Base-by-base conservation (phyloP, 2,113 vertebrate genomes). In the Prionailurus bengalensis region DNA sequence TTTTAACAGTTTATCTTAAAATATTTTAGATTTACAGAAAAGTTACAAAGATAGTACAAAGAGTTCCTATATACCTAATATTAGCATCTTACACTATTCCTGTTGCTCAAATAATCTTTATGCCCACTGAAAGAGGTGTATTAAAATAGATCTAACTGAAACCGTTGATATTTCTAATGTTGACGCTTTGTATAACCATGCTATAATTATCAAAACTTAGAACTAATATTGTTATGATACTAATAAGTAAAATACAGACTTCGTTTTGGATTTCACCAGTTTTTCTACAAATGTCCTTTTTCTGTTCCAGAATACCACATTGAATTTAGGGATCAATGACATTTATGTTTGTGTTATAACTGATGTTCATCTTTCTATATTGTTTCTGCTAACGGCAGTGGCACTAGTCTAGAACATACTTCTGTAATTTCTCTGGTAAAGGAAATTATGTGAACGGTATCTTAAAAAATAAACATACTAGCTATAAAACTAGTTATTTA, bases 171-270 rank as follows among this genome's bases (percentile, higher is more conserved):
- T 29, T 65, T 36, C 27, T 33, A 33, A 25, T 63, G 39, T 45
- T 29, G 16, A 65, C 21, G 36, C 73, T 10, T 87, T 87, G 45
- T 14, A 55, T 78, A 96, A 58, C 45, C 36, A 23, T 48, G 15
- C 15, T 91, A 91, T 89, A 90, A 70, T 53, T 74, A 78, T 85
- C 42, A 96, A 95, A 94, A 95, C 90, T 71, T 78, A 91, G 66
- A 91, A 89, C 78, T 91, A 89, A 71, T 31, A 55, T 89, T 83
- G 48, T 16, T 97, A 31, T 6, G 65, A 23, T 89, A 58, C 25
- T 79, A 4, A 74, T 91, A 95, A 94, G 29, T 80, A 82, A 96
- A 68, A 21, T 70, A 80, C 7, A 71, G 7, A 63, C 53, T 61
- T 66, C 73, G 36, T 51, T 89, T 94, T 63, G 39, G 31, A 48